Conservation (phyloP, 2,113 vertebrate genomes). For the Hippocampus abdominalis region DNA sequence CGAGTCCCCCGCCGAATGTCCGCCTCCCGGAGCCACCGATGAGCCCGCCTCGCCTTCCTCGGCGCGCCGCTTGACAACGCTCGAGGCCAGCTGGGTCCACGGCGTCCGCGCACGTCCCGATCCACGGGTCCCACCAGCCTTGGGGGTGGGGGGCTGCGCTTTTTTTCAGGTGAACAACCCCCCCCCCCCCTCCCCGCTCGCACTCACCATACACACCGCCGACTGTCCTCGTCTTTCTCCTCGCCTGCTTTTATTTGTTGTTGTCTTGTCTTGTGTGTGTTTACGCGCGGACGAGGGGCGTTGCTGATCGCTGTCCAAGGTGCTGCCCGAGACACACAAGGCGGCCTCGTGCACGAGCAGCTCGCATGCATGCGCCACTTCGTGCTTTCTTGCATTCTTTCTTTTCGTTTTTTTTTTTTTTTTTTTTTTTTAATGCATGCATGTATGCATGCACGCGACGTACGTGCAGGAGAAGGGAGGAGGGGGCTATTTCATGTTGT, state of each 20-base stretch:
- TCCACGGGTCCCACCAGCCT: slow-evolving; percentile 44
- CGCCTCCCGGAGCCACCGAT: slow-evolving; percentile 56
- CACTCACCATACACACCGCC: background rate
- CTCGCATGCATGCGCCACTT: slow-evolving; percentile 30
- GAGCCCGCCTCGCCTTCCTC: slow-evolving; percentile 67
- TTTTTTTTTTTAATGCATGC: slow-evolving; percentile 25
- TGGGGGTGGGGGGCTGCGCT: slow-evolving; percentile 26
- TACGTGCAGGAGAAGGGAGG: slow-evolving; percentile 34
- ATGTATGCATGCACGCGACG: slow-evolving; percentile 29
- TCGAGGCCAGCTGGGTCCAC: background rate
- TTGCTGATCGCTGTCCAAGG: slow-evolving; percentile 57
- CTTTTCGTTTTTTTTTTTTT: slow-evolving; percentile 35
- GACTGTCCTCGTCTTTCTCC: background rate
- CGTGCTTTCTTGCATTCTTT: background rate
- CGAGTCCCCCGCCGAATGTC: slow-evolving; percentile 64
- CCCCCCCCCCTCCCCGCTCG: background rate
- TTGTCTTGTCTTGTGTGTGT: slow-evolving; percentile 35
- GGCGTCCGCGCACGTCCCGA: slow-evolving; percentile 18
- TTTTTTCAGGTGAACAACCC: slow-evolving; percentile 52
- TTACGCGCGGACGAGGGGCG: slow-evolving; percentile 33
- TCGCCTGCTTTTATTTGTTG: background rate
- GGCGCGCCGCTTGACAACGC: slow-evolving; percentile 67
- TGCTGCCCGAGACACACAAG: slow-evolving; percentile 29
- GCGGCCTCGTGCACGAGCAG: slow-evolving; percentile 41
- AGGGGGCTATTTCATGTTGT: slow-evolving; percentile 33